Base-by-base conservation (phyloP, 2,888 invertebrate genomes). In the Conomelus anceps region DNA sequence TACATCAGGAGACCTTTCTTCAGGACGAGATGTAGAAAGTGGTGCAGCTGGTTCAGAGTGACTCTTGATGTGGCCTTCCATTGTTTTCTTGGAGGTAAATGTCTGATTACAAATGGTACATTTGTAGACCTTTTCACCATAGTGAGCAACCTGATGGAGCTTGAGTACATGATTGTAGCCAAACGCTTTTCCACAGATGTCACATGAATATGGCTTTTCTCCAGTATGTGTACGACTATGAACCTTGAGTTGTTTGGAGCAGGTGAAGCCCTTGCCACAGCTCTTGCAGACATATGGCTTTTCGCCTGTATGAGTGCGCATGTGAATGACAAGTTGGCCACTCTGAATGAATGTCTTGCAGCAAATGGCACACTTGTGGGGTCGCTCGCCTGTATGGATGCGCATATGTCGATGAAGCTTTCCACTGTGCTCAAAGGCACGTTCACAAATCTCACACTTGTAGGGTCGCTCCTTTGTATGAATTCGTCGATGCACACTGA, bases 401-500 rank as follows among this genome's bases (percentile, higher is more conserved):
- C 98, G 95, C 95, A 98, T 98, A 93, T 98, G 98, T 24, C 98
- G 95, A 93, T 98, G 98, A 89, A 98, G 94, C 93, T 98, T 98
- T 6, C 98, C 98, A 90, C 97, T 97, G 93, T 98, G 98, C 93
- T 98, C 98, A 92, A 98, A 98, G 0, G 98, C 98, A 4, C 98
- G 95, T 17, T 96, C 96, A 93, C 98, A 98, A 3, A 98, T 97
- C 90, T 97, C 96, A 92, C 98, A 98, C 92, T 97, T 96, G 94
- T 98, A 98, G 0, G 98, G 98, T 0, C 98, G 95, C 93, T 98
- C 98, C 93, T 98, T 98, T 90, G 98, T 98, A 93, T 98, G 98
- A 91, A 98, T 98, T 90, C 98, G 95, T 84, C 94, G 93, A 93
- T 98, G 98, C 20, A 98, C 98, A 94, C 97, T 97, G 90, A 98